Percentiles rank a stretch among this genome's conserved stretches.
Conservation (phyloP, 2,797 vertebrate genomes). For the Perodicticus potto region DNA sequence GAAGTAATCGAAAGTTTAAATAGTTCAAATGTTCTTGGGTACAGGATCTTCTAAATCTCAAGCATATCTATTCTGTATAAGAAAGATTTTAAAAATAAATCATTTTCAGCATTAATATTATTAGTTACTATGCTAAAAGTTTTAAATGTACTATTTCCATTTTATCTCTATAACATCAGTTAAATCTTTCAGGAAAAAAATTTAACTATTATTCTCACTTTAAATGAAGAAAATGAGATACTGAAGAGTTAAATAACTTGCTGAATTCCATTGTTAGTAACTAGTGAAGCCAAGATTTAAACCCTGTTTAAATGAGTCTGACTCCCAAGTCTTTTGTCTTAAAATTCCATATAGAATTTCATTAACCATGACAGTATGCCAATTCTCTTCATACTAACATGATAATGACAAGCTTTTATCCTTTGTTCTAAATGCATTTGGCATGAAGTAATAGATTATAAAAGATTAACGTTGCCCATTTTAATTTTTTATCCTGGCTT, state of each 20-base stretch:
- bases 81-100: background rate
- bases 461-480: constrained; percentile 70
- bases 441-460: constrained; percentile 68
- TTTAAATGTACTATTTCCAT: background rate
- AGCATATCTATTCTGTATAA: background rate
- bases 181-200: no score
- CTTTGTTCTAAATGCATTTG: constrained; percentile 52
- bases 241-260: background rate
- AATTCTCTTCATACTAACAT: background rate
- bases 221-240: background rate
- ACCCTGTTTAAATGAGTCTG: background rate
- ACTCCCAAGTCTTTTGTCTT: background rate
- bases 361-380: background rate
- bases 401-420: constrained; percentile 12
- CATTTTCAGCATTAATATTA: background rate
- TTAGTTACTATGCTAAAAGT: background rate
- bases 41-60: background rate
- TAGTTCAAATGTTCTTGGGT: background rate
- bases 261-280: background rate
- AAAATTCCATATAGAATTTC: background rate
- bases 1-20: background rate
- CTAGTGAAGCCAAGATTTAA: background rate
- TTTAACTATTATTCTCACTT: background rate
- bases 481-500: constrained; percentile 76
- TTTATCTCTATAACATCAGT: background rate